These are phyloP conservation scores for Eriosoma lanigerum DNA, from an alignment of 1,140 invertebrate species.

Conservation along the genomic window DNA sequence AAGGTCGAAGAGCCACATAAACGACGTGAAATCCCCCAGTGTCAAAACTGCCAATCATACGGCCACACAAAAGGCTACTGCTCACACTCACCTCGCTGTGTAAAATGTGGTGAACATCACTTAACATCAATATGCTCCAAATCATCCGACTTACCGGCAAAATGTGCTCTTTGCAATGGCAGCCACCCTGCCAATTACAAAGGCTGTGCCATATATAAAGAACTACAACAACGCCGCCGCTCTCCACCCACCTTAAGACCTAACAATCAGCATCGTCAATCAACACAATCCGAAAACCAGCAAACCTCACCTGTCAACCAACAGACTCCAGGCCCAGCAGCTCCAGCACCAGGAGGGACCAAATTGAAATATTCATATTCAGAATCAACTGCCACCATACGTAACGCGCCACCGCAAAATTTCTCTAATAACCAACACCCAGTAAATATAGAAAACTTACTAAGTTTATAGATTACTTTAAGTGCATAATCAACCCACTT, in stretches of 20 bases:
- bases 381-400: too few species aligned
- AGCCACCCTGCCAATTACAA: slow-evolving; percentile 2
- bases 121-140: not conserved
- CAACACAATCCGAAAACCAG: not conserved
- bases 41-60: slow-evolving; percentile 8
- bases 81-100: not conserved
- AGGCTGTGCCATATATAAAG: too few species aligned
- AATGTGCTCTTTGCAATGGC: slow-evolving; percentile 6
- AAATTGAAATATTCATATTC: too few species aligned
- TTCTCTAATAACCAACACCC: too few species aligned
- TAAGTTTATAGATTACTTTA: not conserved
- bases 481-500: not conserved
- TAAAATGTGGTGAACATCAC: not conserved
- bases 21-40: not conserved
- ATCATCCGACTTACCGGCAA: not conserved
- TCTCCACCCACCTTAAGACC: not conserved
- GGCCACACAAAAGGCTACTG: slow-evolving; percentile 4
- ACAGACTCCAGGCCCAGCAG: too few species aligned
- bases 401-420: too few species aligned
- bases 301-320: too few species aligned
- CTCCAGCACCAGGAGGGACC: too few species aligned
- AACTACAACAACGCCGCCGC: slow-evolving; percentile 1
- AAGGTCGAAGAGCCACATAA: slow-evolving; percentile 31
- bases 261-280: not conserved
- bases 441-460: too few species aligned